Conservation (phyloP, 2,113 vertebrate species). For the Dicentrarchus labrax region DNA sequence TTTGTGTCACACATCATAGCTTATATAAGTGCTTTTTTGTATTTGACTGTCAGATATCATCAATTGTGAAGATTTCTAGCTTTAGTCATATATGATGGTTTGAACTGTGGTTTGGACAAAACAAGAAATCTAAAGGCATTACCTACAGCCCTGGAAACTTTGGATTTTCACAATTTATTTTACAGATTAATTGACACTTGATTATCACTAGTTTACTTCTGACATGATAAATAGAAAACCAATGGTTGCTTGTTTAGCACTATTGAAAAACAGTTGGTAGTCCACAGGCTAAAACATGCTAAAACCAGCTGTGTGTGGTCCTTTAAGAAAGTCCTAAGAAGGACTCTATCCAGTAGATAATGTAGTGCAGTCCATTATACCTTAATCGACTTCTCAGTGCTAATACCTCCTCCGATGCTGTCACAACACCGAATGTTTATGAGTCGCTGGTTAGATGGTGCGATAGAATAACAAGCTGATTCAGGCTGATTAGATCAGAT, state of each 20-base stretch:
- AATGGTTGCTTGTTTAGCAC: not conserved
- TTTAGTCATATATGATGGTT: not conserved
- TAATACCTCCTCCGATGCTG: not conserved
- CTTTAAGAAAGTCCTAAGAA: not conserved
- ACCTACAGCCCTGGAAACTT: too few species aligned
- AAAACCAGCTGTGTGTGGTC: not conserved
- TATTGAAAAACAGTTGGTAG: not conserved
- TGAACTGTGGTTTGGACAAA: too few species aligned
- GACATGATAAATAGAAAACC: not conserved
- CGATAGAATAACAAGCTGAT: conserved; percentile 27
- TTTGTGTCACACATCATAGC: not conserved
- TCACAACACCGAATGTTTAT: conserved; percentile 11
- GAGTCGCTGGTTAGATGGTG: not conserved
- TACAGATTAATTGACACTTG: not conserved
- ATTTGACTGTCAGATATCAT: not conserved
- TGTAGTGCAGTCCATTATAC: not conserved
- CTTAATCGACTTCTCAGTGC: not conserved
- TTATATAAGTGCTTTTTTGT: not conserved
- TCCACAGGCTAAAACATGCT: not conserved
- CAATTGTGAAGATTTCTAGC: not conserved
- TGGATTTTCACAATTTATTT: not conserved
- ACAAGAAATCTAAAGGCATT: too few species aligned
- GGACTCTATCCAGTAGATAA: not conserved
- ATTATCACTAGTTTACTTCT: not conserved
- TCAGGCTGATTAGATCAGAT: conserved; percentile 51